Conservation (phyloP, 1,140 invertebrate genomes). For the Caerostris extrusa region DNA sequence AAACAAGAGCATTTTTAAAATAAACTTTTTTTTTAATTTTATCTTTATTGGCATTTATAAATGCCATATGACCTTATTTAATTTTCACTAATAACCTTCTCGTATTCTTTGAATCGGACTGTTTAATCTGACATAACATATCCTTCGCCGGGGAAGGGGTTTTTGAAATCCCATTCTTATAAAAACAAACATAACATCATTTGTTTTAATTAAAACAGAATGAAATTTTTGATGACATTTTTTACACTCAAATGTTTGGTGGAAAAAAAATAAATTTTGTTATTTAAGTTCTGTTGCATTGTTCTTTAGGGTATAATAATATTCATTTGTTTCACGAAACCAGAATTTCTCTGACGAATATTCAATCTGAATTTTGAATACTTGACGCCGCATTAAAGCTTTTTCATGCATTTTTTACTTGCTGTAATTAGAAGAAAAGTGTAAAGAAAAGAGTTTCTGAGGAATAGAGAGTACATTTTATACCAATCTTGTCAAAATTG, state of each 20-base stretch:
- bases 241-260: too few species aligned
- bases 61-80: too few species aligned
- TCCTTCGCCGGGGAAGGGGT: neutral
- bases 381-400: conserved; percentile 8
- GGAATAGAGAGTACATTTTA: neutral
- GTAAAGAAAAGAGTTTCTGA: neutral
- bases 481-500: neutral
- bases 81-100: too few species aligned
- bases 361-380: neutral
- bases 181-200: too few species aligned
- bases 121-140: neutral
- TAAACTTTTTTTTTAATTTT: too few species aligned
- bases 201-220: too few species aligned
- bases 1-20: too few species aligned
- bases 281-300: neutral
- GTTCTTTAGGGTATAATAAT: neutral
- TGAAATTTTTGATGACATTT: too few species aligned
- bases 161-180: too few species aligned
- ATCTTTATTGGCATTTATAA: too few species aligned
- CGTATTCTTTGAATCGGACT: neutral
- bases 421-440: neutral
- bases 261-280: neutral
- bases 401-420: neutral
- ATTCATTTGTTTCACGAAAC: neutral
- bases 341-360: neutral